These are phyloP conservation scores for Cricetomys ansorgei DNA, from an alignment of 2,113 vertebrate species.

Conservation along the genomic window DNA sequence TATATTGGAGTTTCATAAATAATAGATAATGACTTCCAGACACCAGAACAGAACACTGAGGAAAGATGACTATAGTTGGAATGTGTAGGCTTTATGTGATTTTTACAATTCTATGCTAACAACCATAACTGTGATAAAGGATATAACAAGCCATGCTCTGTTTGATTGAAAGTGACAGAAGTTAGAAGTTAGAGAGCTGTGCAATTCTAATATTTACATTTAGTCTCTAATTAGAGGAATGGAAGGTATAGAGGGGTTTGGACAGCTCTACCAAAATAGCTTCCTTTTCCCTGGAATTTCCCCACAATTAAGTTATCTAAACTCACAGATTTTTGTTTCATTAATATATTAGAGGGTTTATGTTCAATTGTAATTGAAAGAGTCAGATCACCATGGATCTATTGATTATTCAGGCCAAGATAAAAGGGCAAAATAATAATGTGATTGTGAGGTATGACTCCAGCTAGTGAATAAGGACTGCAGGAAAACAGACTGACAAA, in stretches of 20 bases:
- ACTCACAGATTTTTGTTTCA: neutral
- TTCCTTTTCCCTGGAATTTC: neutral
- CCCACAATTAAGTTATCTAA: neutral
- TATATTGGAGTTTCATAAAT: neutral
- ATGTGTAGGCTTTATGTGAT: neutral
- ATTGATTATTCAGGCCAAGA: neutral
- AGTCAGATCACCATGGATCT: neutral
- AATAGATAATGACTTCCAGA: neutral
- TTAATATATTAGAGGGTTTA: neutral
- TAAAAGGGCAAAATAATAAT: neutral
- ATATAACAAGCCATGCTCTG: neutral
- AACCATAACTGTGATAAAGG: neutral
- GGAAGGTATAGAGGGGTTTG: neutral
- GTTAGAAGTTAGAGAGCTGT: neutral
- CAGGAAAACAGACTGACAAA: neutral
- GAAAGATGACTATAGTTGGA: neutral
- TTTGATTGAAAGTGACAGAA: neutral
- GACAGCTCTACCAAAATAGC: neutral
- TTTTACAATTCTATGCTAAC: neutral
- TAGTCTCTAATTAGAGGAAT: neutral
- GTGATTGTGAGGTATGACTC: neutral
- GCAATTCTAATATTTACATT: neutral
- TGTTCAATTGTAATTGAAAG: neutral
- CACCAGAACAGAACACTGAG: neutral
- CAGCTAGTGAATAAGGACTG: neutral